Evolutionary conservation across 92 coral and sea anemone genomes (phyloP).

Genomic region (Montipora capitata): DNA sequence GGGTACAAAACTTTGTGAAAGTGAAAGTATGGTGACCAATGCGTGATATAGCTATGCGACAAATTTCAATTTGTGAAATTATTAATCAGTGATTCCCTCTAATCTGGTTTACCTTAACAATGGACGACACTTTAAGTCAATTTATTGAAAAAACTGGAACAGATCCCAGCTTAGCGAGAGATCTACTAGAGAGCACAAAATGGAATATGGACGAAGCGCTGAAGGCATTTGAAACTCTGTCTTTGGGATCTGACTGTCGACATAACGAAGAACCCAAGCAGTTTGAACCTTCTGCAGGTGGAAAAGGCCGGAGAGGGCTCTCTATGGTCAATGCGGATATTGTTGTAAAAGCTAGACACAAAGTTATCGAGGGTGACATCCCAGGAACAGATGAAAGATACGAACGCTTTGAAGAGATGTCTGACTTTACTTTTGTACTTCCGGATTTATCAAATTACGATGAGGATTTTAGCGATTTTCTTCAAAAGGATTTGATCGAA

Average conservation of each 20-base stretch:
- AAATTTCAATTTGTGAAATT: constrained; percentile 22
- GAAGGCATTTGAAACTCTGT: constrained; percentile 73
- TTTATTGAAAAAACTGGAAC: constrained; percentile 88
- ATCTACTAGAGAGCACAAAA: constrained; percentile 77
- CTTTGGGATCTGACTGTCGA: constrained; percentile 59
- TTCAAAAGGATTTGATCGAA: constrained; percentile 91
- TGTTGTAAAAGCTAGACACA: constrained; percentile 87
- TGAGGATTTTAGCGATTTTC: constrained; percentile 84
- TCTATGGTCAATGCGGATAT: constrained; percentile 96
- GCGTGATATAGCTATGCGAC: neutral
- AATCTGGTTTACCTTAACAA: constrained; percentile 17
- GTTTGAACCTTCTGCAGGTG: constrained; percentile 35
- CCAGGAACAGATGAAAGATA: constrained; percentile 76
- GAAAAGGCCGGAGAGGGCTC: constrained; percentile 87
- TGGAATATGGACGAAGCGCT: constrained; percentile 86
- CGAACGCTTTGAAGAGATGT: constrained; percentile 86
- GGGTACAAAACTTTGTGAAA: neutral
- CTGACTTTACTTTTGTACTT: constrained; percentile 87
- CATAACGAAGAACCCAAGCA: constrained; percentile 8
- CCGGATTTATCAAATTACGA: constrained; percentile 88
- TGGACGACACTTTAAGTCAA: constrained; percentile 84
- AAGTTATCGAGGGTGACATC: constrained; percentile 77
- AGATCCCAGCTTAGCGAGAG: constrained; percentile 87
- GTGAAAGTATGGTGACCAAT: neutral
- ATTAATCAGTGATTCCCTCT: constrained; percentile 21